Conservation (phyloP, 2,113 vertebrate species). For the Tupaia tana region DNA sequence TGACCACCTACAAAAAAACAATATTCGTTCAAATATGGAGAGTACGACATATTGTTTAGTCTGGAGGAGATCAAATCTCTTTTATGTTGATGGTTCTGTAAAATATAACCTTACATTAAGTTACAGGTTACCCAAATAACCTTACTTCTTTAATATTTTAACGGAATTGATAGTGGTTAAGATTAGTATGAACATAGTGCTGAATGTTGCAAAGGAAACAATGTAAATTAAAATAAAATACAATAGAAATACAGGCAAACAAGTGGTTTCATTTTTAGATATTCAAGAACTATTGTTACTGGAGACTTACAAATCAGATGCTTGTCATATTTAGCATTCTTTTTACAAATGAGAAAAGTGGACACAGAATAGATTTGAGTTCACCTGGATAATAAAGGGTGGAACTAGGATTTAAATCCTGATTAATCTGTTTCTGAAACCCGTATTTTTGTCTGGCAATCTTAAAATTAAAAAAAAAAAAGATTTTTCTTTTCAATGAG, state of each 20-base stretch:
- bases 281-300: constrained; percentile 36
- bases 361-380: constrained; percentile 28
- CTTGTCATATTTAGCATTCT: constrained; percentile 12
- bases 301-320: constrained; percentile 13
- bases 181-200: not conserved
- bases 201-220: constrained; percentile 41
- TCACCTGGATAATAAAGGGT: constrained; percentile 55
- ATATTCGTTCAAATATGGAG: not conserved
- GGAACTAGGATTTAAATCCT: constrained; percentile 60
- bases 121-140: not conserved
- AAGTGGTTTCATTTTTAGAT: constrained; percentile 40
- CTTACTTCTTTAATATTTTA: constrained; percentile 55
- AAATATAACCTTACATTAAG: constrained; percentile 56
- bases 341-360: constrained; percentile 63
- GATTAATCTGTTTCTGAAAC: constrained; percentile 49
- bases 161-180: constrained; percentile 42
- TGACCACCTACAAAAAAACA: constrained; percentile 10
- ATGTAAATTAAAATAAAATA: constrained; percentile 42
- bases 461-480: constrained; percentile 28
- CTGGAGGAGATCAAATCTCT: constrained; percentile 43
- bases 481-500: not conserved
- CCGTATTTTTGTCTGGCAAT: not conserved
- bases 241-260: constrained; percentile 39
- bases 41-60: constrained; percentile 2
- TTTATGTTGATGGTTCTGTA: constrained; percentile 27